Evolutionary conservation across 30 jellyfish, hydroid and myxozoan species (phyloP), one percentile per base, ranked within the genome.

Genomic region (Catostylus mosaicus): DNA sequence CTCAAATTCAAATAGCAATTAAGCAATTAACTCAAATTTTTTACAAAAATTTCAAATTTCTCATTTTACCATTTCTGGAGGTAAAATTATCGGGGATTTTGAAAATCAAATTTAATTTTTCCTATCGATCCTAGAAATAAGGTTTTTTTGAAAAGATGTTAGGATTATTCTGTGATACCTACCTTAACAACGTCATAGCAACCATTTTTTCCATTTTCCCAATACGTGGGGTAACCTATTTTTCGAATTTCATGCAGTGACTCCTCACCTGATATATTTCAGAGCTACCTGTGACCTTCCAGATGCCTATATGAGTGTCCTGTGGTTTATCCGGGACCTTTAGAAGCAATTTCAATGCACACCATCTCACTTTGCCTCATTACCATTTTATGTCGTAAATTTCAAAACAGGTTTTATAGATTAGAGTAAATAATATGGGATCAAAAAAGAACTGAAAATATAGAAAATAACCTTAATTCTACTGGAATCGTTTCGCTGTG

Each of bases 251-350:
- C 14, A 30, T 57, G 29, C 35, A 9, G 12, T 57, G 29, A 19
- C 71, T 57, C 22, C 22, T 30, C 22, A 14, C 30, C 14, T 11
- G n/a, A 57, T 24, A 26, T 9, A 57, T 22, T 22, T 14, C 34
- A 40, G 71, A 57, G 71, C 71, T 26, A 57, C 71, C 71, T 57
- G 71, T 57, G 71, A 57, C 34, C 71, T 57, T 14, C 29, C 71
- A 57, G 22, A 22, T 57, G 26, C n/a, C 16, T 57, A 26, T 57
- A 22, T 57, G 71, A 57, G 34, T 57, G 71, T 26, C 29, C 71
- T 57, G 71, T 57, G 71, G 29, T 22, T 22, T 30, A 22, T 11
- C 10, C 29, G 22, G 71, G 22, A 11, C 29, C 34, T 57, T 22
- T 22, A 57, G 12, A 19, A 22, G 71, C 22, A 14, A 30, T 11